A percentile compares a stretch with the other conserved stretches of the same genome.
phyloP scores from a whole-genome alignment of 2,113 vertebrate species.

The Amblyornis subalaris region DNA sequence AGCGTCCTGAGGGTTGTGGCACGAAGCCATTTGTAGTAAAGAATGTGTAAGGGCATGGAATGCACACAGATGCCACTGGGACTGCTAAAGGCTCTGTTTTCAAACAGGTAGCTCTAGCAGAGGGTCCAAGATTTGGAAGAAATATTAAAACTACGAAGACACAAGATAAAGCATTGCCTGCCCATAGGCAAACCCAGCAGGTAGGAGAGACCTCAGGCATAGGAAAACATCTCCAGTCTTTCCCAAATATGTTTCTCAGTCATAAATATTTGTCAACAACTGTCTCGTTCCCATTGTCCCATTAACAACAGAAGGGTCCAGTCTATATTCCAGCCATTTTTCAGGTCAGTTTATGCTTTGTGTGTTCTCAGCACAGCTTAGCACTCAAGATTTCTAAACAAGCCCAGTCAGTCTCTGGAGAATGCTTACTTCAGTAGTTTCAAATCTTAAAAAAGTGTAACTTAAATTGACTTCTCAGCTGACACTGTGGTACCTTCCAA shows the following conservation, averaged over 20 bases:
- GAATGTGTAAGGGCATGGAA: not conserved
- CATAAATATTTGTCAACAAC: not conserved
- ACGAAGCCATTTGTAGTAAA: not conserved
- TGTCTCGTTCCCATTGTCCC: not conserved
- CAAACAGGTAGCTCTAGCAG: not conserved
- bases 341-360: not conserved
- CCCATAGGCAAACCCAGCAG: not conserved
- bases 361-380: not conserved
- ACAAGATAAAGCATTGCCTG: not conserved
- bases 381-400: not conserved
- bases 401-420: not conserved
- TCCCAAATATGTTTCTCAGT: not conserved
- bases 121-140: not conserved
- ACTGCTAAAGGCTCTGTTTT: not conserved
- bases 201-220: not conserved
- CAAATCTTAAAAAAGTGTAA: not conserved
- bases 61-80: not conserved
- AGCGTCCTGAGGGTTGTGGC: not conserved
- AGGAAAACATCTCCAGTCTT: not conserved
- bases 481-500: not conserved
- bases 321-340: not conserved
- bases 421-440: not conserved
- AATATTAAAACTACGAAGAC: not conserved
- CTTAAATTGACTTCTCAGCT: not conserved
- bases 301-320: not conserved